Evolutionary conservation across 2,888 invertebrate species (phyloP), one percentile per base, ranked within the genome.

Genomic region (Adelognathus sp.): DNA sequence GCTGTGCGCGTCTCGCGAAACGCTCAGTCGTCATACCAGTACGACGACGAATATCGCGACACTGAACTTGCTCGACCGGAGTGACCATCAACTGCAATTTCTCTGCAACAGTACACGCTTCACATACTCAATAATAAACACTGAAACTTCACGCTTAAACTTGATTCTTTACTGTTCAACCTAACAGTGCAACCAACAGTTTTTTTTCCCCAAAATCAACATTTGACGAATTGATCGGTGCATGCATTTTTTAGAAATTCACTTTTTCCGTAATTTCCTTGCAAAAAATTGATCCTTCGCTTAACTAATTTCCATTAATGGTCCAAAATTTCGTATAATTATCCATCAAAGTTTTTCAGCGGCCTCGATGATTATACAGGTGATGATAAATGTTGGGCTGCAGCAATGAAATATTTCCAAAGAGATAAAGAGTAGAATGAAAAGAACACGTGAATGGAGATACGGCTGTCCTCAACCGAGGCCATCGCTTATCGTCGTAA

Each of bases 31-130:
- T 5, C 29, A 63, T 44, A 63, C 29, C 61, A 18, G 9, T n/a
- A 41, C 18, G 39, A 63, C 52, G 60, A 52, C 29, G 39, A 71
- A 39, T 29, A 52, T 52, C 39, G 60, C 39, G 52, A 41, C 44
- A 21, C 27, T 58, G 50, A 61, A 27, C 33, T 69, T 41, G 46
- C 21, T 46, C 3, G 41, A 16, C 14, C 11, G 29, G 18, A 41
- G 16, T n/a, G n/a, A n/a, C n/a, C n/a, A n/a, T n/a, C n/a, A n/a
- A n/a, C n/a, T n/a, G n/a, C n/a, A n/a, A 0, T 36, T 36, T 36
- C 36, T 36, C 36, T 11, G 9, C 36, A 36, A 36, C n/a, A 9
- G 36, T 36, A n/a, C 36, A 2, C 0, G 36, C n/a, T 11, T 36
- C 9, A 9, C 2, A 36, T 36, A n/a, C 9, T 36, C 36, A 9